Evolutionary conservation across 2,797 vertebrate species (phyloP), one percentile per base, ranked within the genome.

Genomic region (Anguilla marmorata): DNA sequence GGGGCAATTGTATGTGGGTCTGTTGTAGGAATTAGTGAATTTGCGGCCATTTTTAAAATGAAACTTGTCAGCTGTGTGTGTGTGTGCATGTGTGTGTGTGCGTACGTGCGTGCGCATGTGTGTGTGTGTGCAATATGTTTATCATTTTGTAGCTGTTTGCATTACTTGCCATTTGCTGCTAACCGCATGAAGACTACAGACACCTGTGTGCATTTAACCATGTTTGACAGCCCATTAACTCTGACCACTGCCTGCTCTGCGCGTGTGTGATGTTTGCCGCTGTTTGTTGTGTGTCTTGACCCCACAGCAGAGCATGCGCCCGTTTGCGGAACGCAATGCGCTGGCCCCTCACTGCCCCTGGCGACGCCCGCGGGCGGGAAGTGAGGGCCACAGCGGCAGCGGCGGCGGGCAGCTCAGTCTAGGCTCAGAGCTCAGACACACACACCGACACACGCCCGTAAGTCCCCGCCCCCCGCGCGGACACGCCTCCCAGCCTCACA

Each of bases 291-390:
- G 95, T 98, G 94, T 96, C 95, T 96, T 92, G 95, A 96, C 96
- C 93, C 94, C 96, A 97, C 97, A 95, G 93, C 98, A 99, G 98
- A 99, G 98, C 98, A 97, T 98, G 97, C 94, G 96, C 96, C 95
- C 97, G 92, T 92, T 96, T 95, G 96, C 94, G 96, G 94, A 95
- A 93, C 94, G 93, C 94, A 92, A 94, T 92, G 92, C 93, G 95
- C 94, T 94, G 94, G 95, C 94, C 94, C 95, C 94, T 92, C 94
- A 94, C 94, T 95, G 95, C 91, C 92, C 94, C 93, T 95, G 95
- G 95, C 94, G 41, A 91, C 93, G 94, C 86, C 95, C 96, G 92
- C 94, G 96, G 94, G 95, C 95, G 91, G 95, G 95, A 94, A 96
- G 96, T 90, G 95, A 96, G 95, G 96, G 95, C 93, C 95, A 95